These are phyloP conservation scores for Chrysomela aeneicollis DNA, from an alignment of 2,888 invertebrate species.

Conservation along the genomic window DNA sequence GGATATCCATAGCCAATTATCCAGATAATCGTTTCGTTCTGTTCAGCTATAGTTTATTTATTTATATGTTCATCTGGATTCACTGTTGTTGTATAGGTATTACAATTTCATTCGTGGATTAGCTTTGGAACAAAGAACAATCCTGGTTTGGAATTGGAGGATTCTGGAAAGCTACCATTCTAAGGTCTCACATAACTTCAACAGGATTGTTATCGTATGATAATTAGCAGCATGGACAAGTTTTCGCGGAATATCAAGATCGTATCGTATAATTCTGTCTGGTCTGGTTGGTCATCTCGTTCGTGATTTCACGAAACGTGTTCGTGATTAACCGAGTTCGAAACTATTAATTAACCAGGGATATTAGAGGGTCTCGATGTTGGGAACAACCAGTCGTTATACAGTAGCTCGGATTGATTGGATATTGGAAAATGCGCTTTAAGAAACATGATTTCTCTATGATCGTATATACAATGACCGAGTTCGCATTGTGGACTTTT, in stretches of 20 bases:
- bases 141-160: too few relatives aligned
- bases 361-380: slow-evolving; percentile 17
- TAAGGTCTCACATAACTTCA: neutral
- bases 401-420: neutral
- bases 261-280: neutral
- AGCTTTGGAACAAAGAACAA: too few relatives aligned
- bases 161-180: neutral
- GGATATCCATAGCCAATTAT: too few relatives aligned
- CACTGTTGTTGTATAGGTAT: too few relatives aligned
- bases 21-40: too few relatives aligned
- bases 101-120: too few relatives aligned
- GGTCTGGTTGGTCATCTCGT: slow-evolving; percentile 1
- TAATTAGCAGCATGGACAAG: neutral
- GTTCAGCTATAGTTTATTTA: too few relatives aligned
- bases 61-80: too few relatives aligned
- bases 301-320: slow-evolving; percentile 6
- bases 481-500: too few relatives aligned
- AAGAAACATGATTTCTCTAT: neutral
- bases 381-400: slow-evolving; percentile 20
- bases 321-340: slow-evolving; percentile 25
- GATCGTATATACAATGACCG: too few relatives aligned
- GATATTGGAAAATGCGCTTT: neutral
- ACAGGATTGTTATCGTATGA: neutral
- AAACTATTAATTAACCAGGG: slow-evolving; percentile 26
- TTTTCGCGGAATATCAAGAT: slow-evolving; percentile 3